These are phyloP conservation scores for Potamarius usumacintae DNA, from an alignment of 2,113 vertebrate species.

Conservation along the genomic window DNA sequence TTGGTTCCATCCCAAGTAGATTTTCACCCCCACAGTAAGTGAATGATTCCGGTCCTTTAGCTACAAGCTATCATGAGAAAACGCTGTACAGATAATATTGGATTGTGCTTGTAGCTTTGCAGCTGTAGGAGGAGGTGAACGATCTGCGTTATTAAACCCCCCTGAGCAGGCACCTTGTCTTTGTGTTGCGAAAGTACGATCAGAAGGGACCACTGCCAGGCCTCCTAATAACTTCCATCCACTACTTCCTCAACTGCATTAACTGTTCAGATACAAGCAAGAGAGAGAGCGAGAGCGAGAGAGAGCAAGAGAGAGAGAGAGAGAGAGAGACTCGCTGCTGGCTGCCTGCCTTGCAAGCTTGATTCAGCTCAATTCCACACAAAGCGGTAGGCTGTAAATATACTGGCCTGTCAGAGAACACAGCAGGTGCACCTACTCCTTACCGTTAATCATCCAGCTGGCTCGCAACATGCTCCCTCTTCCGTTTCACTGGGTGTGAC, in stretches of 20 bases:
- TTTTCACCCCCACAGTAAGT: neutral
- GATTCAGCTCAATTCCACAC: constrained; percentile 18
- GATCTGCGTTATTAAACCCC: constrained; percentile 24
- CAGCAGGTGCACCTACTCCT: constrained; percentile 40
- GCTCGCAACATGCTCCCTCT: constrained; percentile 29
- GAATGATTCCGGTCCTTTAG: neutral
- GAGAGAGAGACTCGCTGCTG: constrained; percentile 23
- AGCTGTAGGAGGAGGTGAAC: constrained; percentile 1
- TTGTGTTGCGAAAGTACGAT: constrained; percentile 22
- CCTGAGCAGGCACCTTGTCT: constrained; percentile 31
- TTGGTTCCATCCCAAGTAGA: neutral
- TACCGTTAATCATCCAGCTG: constrained; percentile 46
- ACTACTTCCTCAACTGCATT: constrained; percentile 26
- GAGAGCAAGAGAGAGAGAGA: neutral
- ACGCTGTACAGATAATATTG: neutral
- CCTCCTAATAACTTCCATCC: constrained; percentile 36
- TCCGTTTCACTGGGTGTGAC: constrained; percentile 24
- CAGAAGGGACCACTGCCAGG: constrained; percentile 28
- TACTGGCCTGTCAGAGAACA: constrained; percentile 43
- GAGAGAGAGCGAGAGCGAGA: neutral
- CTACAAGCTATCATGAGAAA: neutral
- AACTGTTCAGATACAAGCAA: constrained; percentile 19
- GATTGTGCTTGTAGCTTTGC: neutral
- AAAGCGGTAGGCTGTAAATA: constrained; percentile 49
- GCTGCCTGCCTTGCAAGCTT: constrained; percentile 29